phyloP scores from a whole-genome alignment of 2,888 invertebrate genomes.

The Eupithecia exiguata region DNA sequence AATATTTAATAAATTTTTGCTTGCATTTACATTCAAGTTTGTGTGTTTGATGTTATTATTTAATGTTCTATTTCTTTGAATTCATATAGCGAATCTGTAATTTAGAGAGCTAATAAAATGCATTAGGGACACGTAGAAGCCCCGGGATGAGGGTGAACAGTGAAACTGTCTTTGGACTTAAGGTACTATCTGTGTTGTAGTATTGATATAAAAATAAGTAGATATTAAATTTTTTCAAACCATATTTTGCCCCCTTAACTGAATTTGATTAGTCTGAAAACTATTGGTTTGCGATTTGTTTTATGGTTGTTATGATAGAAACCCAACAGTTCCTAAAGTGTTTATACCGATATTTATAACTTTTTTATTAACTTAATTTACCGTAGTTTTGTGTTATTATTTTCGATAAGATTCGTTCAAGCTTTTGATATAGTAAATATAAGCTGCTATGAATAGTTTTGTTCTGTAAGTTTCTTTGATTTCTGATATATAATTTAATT shows the following conservation, averaged over 20 bases:
- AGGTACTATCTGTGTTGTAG: background rate
- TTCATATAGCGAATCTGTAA: no score
- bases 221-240: background rate
- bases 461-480: background rate
- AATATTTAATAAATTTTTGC: no score
- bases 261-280: background rate
- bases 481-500: background rate
- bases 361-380: constrained; percentile 67
- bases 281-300: background rate
- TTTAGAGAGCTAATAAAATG: no score
- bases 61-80: no score
- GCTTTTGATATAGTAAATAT: constrained; percentile 68
- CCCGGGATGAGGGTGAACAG: no score
- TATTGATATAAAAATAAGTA: constrained; percentile 24
- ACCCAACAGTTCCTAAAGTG: background rate
- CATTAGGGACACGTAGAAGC: no score
- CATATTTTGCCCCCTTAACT: constrained; percentile 35
- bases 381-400: constrained; percentile 65
- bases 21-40: no score
- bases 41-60: no score
- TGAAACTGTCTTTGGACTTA: no score
- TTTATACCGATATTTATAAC: background rate
- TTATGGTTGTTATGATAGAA: background rate
- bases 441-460: constrained; percentile 57
- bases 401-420: constrained; percentile 53